Conservation (phyloP, 2,797 vertebrate genomes). For the Phoeniculus purpureus region DNA sequence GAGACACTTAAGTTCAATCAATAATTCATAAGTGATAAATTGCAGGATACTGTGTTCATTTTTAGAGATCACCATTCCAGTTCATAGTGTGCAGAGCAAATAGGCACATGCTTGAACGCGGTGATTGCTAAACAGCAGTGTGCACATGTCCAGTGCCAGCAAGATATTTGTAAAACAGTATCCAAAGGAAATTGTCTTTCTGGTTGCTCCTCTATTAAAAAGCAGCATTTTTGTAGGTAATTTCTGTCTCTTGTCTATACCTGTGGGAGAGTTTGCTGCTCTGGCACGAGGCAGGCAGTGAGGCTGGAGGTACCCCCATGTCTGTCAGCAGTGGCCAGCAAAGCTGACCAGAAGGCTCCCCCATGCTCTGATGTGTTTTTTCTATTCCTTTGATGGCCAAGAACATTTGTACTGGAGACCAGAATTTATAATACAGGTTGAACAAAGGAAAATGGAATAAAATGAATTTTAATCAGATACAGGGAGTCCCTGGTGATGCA, state of each 20-base stretch:
- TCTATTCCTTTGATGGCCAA: not conserved
- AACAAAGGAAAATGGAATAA: slow-evolving; percentile 1
- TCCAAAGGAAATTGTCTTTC: not conserved
- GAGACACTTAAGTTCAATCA: not conserved
- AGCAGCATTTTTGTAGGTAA: not conserved
- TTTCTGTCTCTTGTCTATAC: not conserved
- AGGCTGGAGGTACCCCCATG: not conserved
- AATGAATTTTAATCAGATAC: not conserved
- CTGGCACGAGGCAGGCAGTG: not conserved
- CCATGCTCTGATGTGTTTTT: not conserved
- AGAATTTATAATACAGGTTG: not conserved
- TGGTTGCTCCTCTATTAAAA: not conserved
- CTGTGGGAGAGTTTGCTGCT: not conserved
- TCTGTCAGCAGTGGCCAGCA: not conserved
- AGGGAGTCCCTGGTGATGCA: slow-evolving; percentile 10
- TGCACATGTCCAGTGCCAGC: not conserved
- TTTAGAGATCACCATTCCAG: not conserved
- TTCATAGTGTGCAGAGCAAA: not conserved
- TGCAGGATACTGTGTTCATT: not conserved
- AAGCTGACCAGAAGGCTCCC: not conserved
- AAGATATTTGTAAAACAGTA: not conserved
- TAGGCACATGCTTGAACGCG: not conserved
- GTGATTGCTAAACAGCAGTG: not conserved
- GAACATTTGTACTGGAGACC: not conserved
- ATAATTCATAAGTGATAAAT: not conserved